phyloP scores from a whole-genome alignment of 1,140 invertebrate species.

The Drosophila paulistorum region DNA sequence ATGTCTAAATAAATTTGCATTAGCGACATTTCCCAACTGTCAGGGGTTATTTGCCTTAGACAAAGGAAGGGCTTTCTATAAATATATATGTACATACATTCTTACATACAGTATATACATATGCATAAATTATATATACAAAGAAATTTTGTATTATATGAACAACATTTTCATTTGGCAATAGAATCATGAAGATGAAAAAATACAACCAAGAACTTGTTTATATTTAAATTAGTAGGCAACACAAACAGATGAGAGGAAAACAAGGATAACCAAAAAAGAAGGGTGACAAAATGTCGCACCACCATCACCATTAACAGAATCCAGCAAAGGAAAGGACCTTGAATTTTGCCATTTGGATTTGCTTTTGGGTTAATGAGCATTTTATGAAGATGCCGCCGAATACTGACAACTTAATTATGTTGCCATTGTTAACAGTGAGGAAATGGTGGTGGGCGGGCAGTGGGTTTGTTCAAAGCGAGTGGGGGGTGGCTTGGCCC shows the following conservation, averaged over 20 bases:
- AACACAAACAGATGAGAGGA: constrained; percentile 33
- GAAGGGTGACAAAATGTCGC: constrained; percentile 18
- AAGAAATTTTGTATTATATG: background rate
- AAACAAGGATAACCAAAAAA: constrained; percentile 20
- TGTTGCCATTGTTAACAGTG: constrained; percentile 56
- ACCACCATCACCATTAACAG: background rate
- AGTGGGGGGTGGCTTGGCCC: background rate
- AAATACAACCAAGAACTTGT: constrained; percentile 51
- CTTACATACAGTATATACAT: constrained; percentile 8
- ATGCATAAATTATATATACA: constrained; percentile 47
- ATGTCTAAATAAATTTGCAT: constrained; percentile 35
- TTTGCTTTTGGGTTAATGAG: constrained; percentile 22
- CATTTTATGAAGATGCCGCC: constrained; percentile 31
- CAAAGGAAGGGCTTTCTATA: constrained; percentile 15
- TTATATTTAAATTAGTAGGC: constrained; percentile 69
- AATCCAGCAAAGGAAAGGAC: constrained; percentile 2
- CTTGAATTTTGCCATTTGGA: constrained; percentile 21
- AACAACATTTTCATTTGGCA: constrained; percentile 8
- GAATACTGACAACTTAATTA: constrained; percentile 73
- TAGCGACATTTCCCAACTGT: constrained; percentile 27
- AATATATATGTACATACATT: constrained; percentile 39
- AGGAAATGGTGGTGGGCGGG: background rate
- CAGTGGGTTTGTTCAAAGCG: background rate
- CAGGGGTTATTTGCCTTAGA: constrained; percentile 15
- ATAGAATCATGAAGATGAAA: background rate